Evolutionary conservation across 2,113 vertebrate genomes (phyloP), one percentile per base, ranked within the genome.

Genomic region (Ciconia stormi): DNA sequence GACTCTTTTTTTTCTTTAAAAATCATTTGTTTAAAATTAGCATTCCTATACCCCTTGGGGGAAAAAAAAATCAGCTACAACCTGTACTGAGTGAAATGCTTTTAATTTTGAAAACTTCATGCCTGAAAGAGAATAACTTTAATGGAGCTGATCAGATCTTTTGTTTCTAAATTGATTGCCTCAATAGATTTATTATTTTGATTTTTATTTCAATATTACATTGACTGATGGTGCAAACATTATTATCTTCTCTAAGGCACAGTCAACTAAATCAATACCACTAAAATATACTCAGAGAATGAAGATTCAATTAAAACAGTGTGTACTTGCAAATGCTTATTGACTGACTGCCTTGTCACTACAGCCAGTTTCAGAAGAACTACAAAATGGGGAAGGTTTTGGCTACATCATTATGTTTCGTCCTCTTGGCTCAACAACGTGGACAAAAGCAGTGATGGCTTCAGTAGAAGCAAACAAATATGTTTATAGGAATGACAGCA

Each of bases 301-400:
- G 86, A 97, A 93, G 97, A 96, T 97, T 97, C 96, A 97, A 90
- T 98, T 97, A 96, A 95, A 97, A 80, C 13, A 72, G 76, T 44
- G 73, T 79, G 30, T 81, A 79, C 71, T 72, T 89, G 80, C 67
- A 83, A 91, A 76, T 92, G n/a, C 92, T 96, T 89, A 97, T 90
- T 93, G 92, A 95, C 46, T 83, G 66, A 63, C 96, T 91, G 52
- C 50, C 90, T 81, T 97, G 95, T 92, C 94, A 76, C 87, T 82
- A 29, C 92, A 99, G 99, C 98, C 99, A 7, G 96, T 99, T 93
- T 97, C 98, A 65, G 99, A 99, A 93, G 99, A 99, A 69, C 98
- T 98, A 66, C 99, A 99, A 83, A 98, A 98, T 7, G 99, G 99
- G 76, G 99, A 99, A 77, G 98, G 98, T 36, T 99, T 99, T 91